These are phyloP conservation scores for Picathartes gymnocephalus DNA, from an alignment of 2,113 vertebrate species.

Conservation along the genomic window DNA sequence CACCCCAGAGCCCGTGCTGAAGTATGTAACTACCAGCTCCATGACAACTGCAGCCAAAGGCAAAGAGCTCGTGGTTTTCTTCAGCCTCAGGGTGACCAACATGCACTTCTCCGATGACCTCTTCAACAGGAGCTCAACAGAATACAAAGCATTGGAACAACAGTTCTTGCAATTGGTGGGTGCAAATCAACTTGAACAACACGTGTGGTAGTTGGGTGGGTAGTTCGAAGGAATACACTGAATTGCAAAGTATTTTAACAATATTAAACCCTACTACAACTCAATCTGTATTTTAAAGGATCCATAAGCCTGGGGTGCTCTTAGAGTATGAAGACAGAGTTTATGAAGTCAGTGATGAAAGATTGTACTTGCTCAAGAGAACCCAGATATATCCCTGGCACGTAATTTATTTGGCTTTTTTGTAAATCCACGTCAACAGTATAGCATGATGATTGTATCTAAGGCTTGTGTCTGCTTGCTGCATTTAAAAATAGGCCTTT, in stretches of 20 bases:
- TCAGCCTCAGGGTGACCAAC: constrained; percentile 89
- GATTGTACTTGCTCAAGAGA: neutral
- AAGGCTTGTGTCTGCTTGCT: neutral
- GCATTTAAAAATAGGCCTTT: constrained; percentile 7
- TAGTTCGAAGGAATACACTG: neutral
- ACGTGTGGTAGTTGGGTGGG: fast-evolving
- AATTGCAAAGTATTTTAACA: neutral
- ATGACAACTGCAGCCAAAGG: constrained; percentile 74
- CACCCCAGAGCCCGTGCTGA: constrained; percentile 64
- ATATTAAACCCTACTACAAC: neutral
- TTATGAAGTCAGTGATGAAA: neutral
- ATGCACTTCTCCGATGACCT: constrained; percentile 87
- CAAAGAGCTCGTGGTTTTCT: constrained; percentile 89
- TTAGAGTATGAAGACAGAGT: neutral
- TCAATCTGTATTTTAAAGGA: neutral
- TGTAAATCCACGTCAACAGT: neutral
- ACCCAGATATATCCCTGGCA: neutral
- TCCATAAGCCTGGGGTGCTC: neutral
- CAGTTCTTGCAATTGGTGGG: constrained; percentile 86
- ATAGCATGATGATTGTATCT: neutral
- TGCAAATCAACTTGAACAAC: neutral
- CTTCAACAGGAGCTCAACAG: constrained; percentile 87
- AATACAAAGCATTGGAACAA: constrained; percentile 84
- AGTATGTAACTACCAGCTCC: constrained; percentile 79
- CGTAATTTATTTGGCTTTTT: neutral